Percentiles rank a stretch among this genome's conserved stretches.
phyloP scores from a whole-genome alignment of 2,113 vertebrate genomes.

The Pluvianellus socialis region DNA sequence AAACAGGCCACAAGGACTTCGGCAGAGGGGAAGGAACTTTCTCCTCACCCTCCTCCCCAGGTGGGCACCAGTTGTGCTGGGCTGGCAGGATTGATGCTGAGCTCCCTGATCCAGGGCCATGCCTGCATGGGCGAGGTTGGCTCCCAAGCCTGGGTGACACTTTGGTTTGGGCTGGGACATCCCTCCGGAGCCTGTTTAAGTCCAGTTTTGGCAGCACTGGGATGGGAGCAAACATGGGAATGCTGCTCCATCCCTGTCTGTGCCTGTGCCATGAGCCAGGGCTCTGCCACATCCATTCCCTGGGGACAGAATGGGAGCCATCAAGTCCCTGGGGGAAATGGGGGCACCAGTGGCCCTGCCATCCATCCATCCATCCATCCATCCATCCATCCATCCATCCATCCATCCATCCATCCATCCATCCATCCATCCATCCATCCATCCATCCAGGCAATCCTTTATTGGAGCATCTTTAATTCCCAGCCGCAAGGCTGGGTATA shows the following conservation, averaged over 20 bases:
- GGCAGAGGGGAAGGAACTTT: not conserved
- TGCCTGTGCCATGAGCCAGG: not conserved
- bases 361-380: not conserved
- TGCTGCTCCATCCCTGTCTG: fast-evolving
- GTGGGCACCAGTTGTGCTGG: not conserved
- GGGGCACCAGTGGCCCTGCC: not conserved
- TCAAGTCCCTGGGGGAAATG: fast-evolving
- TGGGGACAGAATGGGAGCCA: not conserved
- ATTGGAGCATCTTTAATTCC: not conserved
- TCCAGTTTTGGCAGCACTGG: not conserved
- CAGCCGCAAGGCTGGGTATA: not conserved
- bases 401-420: fast-evolving
- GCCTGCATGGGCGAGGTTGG: not conserved
- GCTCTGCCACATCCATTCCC: not conserved
- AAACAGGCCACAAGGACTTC: fast-evolving
- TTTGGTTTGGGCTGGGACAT: not conserved
- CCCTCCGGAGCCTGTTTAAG: not conserved
- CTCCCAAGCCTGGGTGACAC: not conserved
- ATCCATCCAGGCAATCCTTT: too few species aligned
- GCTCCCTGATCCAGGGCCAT: not conserved
- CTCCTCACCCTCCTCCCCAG: not conserved
- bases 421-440: not conserved
- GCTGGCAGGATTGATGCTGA: not conserved
- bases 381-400: not conserved
- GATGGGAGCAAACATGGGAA: not conserved